Evolutionary conservation across 2,113 vertebrate genomes (phyloP).

Genomic region (Nannobrachium achirus): DNA sequence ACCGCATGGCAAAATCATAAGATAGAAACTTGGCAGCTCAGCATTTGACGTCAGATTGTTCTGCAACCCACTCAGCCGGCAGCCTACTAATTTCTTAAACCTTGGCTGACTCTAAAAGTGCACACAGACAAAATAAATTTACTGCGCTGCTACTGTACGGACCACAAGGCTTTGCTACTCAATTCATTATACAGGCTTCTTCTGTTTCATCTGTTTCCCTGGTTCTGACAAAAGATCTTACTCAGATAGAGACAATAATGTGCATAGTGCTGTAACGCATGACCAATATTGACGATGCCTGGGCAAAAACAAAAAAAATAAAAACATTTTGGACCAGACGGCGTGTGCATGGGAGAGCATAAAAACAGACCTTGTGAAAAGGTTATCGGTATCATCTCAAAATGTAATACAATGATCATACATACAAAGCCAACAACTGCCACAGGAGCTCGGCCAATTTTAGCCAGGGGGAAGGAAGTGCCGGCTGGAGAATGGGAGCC

Average conservation of each 20-base stretch:
- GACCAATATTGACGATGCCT: no score
- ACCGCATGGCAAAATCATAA: constrained; percentile 16
- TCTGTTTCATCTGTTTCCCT: constrained; percentile 24
- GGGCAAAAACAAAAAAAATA: no score
- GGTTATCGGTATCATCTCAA: constrained; percentile 50
- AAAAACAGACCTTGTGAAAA: constrained; percentile 43
- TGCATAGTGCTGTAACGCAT: no score
- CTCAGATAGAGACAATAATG: no score
- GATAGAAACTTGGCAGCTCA: constrained; percentile 22
- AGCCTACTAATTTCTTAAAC: no score
- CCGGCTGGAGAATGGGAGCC: constrained; percentile 58
- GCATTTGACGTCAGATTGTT: constrained; percentile 55
- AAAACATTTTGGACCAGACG: constrained; percentile 9
- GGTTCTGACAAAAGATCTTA: background rate
- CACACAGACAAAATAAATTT: no score
- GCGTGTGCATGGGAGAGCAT: background rate
- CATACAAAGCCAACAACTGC: constrained; percentile 58
- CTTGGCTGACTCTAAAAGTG: no score
- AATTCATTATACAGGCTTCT: no score
- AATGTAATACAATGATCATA: constrained; percentile 57
- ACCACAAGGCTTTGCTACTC: no score
- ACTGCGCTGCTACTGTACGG: no score
- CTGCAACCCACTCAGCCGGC: no score
- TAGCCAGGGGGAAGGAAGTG: constrained; percentile 75
- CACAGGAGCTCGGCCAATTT: constrained; percentile 55